phyloP scores from a whole-genome alignment of 2,797 vertebrate genomes.

The Hydrocynus forskahlii region DNA sequence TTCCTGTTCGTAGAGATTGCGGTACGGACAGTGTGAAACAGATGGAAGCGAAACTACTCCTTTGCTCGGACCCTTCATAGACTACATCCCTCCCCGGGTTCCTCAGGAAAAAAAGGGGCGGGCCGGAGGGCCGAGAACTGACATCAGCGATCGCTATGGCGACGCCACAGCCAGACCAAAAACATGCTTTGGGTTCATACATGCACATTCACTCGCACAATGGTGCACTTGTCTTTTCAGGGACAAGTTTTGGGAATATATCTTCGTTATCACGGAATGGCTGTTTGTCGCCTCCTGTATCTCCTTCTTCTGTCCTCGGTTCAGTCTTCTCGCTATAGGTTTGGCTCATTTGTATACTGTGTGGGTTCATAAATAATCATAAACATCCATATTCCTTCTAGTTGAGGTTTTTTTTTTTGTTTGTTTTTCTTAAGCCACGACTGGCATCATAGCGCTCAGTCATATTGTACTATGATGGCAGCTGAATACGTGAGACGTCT shows the following conservation, averaged over 20 bases:
- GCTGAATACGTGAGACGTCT: not conserved
- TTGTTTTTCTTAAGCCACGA: not conserved
- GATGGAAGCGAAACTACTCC: conserved; percentile 65
- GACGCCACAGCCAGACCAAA: conserved; percentile 27
- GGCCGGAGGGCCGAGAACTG: conserved; percentile 35
- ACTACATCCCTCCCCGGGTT: not conserved
- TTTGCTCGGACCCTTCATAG: conserved; percentile 18
- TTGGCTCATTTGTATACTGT: conserved; percentile 12
- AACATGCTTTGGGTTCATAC: conserved; percentile 51
- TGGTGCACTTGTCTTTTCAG: conserved; percentile 26
- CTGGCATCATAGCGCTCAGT: conserved; percentile 12
- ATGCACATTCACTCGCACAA: conserved; percentile 42
- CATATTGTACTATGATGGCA: not conserved
- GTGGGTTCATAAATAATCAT: conserved; percentile 15
- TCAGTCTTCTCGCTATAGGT: not conserved
- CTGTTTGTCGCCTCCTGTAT: not conserved
- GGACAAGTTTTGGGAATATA: conserved; percentile 46
- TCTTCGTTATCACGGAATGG: conserved; percentile 54
- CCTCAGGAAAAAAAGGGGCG: not conserved
- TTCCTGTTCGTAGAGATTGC: conserved; percentile 40
- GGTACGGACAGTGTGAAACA: conserved; percentile 47
- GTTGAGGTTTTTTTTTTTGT: not conserved
- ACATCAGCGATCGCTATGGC: conserved; percentile 5
- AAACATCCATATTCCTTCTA: conserved; percentile 16
- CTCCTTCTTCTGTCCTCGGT: not conserved